phyloP scores from a whole-genome alignment of 2,113 vertebrate species.

The Morphnarchus princeps region DNA sequence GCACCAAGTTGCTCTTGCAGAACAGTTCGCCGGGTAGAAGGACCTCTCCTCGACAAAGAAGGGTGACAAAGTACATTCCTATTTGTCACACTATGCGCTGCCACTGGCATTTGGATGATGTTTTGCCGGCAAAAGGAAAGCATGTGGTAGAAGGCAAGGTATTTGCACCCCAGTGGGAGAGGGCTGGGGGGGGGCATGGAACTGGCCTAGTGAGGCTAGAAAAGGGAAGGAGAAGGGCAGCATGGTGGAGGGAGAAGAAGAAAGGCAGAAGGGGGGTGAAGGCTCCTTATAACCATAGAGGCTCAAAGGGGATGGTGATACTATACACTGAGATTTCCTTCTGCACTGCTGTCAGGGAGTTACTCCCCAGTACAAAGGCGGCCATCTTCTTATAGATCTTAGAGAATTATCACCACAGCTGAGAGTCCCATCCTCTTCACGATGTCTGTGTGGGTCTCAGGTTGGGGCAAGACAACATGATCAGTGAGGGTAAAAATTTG shows the following conservation, averaged over 20 bases:
- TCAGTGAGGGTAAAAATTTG: neutral
- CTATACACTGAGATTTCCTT: neutral
- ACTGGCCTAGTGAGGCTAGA: neutral
- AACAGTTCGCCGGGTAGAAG: neutral
- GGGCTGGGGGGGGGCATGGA: neutral
- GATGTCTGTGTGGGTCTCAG: neutral
- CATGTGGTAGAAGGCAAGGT: neutral
- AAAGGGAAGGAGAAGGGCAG: neutral
- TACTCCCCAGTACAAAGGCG: neutral
- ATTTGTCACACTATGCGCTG: neutral
- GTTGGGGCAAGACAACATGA: neutral
- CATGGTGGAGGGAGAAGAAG: neutral
- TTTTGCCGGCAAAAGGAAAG: neutral
- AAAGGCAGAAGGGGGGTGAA: neutral
- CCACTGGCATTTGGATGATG: neutral
- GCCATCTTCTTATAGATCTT: neutral
- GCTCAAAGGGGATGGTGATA: neutral
- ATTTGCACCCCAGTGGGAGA: neutral
- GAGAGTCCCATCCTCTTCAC: neutral
- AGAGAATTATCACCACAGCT: neutral
- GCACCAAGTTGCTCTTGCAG: neutral
- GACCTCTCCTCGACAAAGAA: neutral
- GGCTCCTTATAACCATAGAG: neutral
- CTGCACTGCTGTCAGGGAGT: neutral
- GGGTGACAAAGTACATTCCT: neutral